Conservation (phyloP, 2,888 invertebrate species). For the Drosophila ezoana region DNA sequence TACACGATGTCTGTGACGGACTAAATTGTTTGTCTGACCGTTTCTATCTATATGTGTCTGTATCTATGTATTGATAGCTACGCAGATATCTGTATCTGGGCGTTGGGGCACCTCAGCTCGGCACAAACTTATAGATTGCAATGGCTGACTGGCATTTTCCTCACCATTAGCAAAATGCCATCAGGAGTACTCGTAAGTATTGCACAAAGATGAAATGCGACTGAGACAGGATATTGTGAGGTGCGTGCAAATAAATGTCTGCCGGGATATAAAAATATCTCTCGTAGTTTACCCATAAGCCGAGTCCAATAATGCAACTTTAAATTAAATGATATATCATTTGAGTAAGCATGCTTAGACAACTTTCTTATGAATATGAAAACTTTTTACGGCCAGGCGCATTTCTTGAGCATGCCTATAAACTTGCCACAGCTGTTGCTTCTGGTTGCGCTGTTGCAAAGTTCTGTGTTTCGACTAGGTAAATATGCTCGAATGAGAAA, state of each 20-base stretch:
- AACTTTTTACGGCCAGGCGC: slow-evolving; percentile 30
- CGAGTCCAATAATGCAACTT: slow-evolving; percentile 14
- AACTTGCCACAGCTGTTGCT: slow-evolving; percentile 39
- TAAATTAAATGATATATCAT: slow-evolving; percentile 29
- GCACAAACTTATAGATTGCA: slow-evolving; percentile 24
- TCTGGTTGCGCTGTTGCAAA: background rate
- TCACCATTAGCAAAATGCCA: slow-evolving; percentile 53
- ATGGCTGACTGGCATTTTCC: slow-evolving; percentile 48
- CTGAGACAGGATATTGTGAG: slow-evolving; percentile 51
- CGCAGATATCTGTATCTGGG: slow-evolving; percentile 16
- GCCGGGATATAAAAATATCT: slow-evolving; percentile 25
- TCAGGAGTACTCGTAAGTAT: slow-evolving; percentile 35
- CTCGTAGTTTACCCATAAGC: slow-evolving; percentile 1
- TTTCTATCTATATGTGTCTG: slow-evolving; percentile 17
- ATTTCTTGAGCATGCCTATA: slow-evolving; percentile 8
- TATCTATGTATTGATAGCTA: slow-evolving; percentile 3
- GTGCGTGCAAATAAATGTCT: slow-evolving; percentile 57
- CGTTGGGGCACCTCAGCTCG: slow-evolving; percentile 25
- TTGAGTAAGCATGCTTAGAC: slow-evolving; percentile 17
- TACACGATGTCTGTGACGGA: slow-evolving; percentile 52
- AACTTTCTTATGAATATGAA: slow-evolving; percentile 32
- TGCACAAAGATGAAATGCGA: slow-evolving; percentile 30
- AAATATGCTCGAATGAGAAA: background rate
- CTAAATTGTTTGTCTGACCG: slow-evolving; percentile 56
- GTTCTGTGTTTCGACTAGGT: background rate